Percentiles rank a stretch among this genome's conserved stretches.
These are phyloP conservation scores for Chrysolina americana DNA, from an alignment of 2,888 invertebrate species.

Conservation along the genomic window DNA sequence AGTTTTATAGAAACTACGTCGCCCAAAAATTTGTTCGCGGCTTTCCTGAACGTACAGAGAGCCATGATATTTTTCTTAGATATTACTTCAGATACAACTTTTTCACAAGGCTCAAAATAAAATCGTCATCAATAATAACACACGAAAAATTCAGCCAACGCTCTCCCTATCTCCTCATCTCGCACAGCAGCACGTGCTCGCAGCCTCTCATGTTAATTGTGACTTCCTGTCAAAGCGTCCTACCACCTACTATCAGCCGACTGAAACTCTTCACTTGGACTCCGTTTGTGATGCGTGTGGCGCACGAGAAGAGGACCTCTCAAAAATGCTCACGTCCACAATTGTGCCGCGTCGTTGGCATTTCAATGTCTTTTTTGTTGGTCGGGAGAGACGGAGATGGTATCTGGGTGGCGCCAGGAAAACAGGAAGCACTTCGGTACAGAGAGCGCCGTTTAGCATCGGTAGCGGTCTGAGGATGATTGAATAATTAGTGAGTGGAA, in stretches of 20 bases:
- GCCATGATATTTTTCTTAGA: too few species aligned
- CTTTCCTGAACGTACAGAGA: too few species aligned
- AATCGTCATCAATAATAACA: neutral
- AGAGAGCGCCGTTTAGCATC: neutral
- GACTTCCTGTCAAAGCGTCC: slow-evolving; percentile 45
- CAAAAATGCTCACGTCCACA: slow-evolving; percentile 45
- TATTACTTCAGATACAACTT: too few species aligned
- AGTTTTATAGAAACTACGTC: too few species aligned
- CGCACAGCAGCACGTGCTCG: slow-evolving; percentile 42
- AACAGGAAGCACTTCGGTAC: neutral
- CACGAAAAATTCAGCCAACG: neutral
- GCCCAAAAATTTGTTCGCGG: too few species aligned
- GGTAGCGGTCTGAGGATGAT: neutral
- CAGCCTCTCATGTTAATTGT: slow-evolving; percentile 49
- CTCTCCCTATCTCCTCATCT: neutral
- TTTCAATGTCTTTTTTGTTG: slow-evolving; percentile 30
- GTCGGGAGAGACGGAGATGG: neutral
- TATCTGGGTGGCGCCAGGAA: slow-evolving; percentile 21
- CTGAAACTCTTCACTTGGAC: slow-evolving; percentile 30
- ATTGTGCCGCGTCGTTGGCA: slow-evolving; percentile 32
- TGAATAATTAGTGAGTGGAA: neutral
- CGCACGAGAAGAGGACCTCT: slow-evolving; percentile 32
- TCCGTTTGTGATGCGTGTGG: slow-evolving; percentile 32
- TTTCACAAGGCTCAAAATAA: neutral
- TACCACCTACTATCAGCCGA: slow-evolving; percentile 15